Percentiles rank a stretch among this genome's conserved stretches.
These are phyloP conservation scores for Promerops cafer DNA, from an alignment of 2,113 vertebrate genomes.

Conservation along the genomic window DNA sequence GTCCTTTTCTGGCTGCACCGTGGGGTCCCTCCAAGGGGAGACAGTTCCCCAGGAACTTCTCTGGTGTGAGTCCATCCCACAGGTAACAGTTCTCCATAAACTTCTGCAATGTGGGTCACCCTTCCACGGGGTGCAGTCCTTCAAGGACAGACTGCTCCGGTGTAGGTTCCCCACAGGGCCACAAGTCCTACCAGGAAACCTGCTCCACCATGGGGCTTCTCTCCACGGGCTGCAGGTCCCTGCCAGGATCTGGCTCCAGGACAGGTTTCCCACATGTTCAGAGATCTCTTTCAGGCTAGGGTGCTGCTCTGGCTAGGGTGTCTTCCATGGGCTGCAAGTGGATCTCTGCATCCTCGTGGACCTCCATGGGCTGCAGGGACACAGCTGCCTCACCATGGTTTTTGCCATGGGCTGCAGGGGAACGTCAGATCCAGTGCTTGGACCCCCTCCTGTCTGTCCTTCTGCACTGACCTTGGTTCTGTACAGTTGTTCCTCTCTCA, in stretches of 20 bases:
- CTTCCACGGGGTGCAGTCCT: fast-evolving
- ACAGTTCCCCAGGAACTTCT: neutral
- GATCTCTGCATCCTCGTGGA: neutral
- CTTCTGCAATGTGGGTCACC: neutral
- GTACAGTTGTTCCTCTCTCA: neutral
- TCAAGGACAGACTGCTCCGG: neutral
- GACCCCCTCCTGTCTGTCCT: neutral
- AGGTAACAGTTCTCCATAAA: fast-evolving
- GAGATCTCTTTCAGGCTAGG: neutral
- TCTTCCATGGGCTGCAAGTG: neutral
- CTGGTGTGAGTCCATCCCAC: fast-evolving
- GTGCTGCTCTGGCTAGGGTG: neutral
- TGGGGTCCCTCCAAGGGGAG: neutral
- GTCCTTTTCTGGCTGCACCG: neutral
- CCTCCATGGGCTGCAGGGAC: neutral
- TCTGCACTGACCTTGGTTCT: neutral
- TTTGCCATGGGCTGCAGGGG: neutral
- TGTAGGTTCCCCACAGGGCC: fast-evolving
- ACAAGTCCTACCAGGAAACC: neutral
- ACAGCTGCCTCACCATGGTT: neutral
- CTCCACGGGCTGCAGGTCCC: neutral
- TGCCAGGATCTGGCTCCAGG: neutral
- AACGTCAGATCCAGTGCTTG: fast-evolving
- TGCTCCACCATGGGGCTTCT: neutral
- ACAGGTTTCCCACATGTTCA: neutral